These are phyloP conservation scores for Carlito syrichta DNA, from an alignment of 2,113 vertebrate species.

Conservation along the genomic window DNA sequence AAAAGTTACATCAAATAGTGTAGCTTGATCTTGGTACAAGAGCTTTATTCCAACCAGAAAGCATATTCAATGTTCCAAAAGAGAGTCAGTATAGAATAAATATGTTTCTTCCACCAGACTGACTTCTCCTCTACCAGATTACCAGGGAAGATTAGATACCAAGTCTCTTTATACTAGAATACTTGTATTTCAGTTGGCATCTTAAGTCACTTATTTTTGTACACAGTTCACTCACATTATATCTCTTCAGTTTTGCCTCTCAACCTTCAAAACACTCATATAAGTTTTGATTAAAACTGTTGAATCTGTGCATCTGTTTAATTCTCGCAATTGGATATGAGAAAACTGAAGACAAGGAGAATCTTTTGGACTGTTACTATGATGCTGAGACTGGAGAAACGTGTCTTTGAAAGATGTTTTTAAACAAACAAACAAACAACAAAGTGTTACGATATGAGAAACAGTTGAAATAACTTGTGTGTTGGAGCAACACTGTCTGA, in stretches of 20 bases:
- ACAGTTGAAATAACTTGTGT: not conserved
- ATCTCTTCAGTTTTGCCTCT: not conserved
- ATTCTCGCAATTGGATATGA: not conserved
- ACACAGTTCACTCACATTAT: not conserved
- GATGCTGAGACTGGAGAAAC: not conserved
- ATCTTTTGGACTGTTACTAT: not conserved
- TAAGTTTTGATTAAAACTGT: slow-evolving; percentile 11
- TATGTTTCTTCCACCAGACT: not conserved
- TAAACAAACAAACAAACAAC: not conserved
- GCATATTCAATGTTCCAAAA: not conserved
- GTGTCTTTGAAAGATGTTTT: not conserved
- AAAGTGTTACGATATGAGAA: not conserved
- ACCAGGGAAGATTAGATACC: not conserved
- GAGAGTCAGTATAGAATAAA: not conserved
- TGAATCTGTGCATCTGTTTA: not conserved
- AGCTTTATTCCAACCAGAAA: slow-evolving; percentile 15
- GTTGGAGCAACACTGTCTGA: not conserved
- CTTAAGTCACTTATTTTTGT: not conserved
- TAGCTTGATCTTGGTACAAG: not conserved
- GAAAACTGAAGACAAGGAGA: not conserved
- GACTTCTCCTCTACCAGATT: not conserved
- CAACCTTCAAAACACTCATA: not conserved
- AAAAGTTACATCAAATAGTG: slow-evolving; percentile 13
- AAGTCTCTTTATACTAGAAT: not conserved
- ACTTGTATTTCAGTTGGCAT: not conserved